A percentile compares a stretch with the other conserved stretches of the same genome.
Conservation (phyloP, 2,113 vertebrate species). For the Choloepus hoffmanni region DNA sequence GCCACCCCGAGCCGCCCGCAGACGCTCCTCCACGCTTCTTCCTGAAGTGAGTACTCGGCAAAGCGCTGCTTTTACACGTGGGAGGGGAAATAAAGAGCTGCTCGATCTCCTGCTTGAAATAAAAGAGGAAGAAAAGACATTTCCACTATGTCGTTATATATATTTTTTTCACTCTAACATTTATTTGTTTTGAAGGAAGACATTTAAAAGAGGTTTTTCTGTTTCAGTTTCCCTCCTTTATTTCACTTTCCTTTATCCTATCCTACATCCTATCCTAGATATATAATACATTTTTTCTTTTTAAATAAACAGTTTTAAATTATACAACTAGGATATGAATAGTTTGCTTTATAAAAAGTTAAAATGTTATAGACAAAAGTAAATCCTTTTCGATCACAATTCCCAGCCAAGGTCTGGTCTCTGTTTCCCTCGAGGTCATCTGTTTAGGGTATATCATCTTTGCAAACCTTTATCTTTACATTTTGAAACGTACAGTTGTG, state of each 20-base stretch:
- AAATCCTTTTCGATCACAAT: neutral
- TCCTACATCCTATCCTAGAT: neutral
- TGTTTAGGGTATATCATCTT: neutral
- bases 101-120: neutral
- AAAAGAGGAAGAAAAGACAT: neutral
- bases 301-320: neutral
- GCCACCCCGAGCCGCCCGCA: fast-evolving
- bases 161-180: neutral
- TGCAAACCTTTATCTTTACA: neutral
- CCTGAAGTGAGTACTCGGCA: fast-evolving
- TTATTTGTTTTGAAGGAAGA: neutral
- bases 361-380: neutral
- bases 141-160: neutral
- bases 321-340: neutral
- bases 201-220: neutral
- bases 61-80: fast-evolving
- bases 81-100: neutral
- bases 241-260: neutral
- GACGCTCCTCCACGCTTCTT: neutral
- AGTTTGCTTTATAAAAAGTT: neutral
- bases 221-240: neutral
- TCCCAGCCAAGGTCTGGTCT: neutral
- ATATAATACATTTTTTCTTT: neutral
- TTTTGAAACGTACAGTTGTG: neutral
- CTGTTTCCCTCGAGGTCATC: neutral